Percentiles rank a stretch among this genome's conserved stretches.
phyloP scores from a whole-genome alignment of 2,113 vertebrate genomes.

The Cynopterus brachyotis region DNA sequence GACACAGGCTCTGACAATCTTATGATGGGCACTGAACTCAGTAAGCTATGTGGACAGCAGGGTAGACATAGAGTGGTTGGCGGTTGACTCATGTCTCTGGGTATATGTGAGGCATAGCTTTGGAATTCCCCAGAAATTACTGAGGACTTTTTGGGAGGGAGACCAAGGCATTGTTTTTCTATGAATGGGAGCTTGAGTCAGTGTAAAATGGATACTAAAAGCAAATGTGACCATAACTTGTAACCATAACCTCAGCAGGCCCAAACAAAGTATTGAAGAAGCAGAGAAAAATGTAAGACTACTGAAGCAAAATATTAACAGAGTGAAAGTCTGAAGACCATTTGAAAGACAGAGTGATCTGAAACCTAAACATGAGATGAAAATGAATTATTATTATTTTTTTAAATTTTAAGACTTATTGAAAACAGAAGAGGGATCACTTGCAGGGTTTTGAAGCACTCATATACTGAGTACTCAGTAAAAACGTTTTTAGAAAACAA shows the following conservation, averaged over 20 bases:
- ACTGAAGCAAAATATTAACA: constrained; percentile 4
- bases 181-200: neutral
- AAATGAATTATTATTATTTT: neutral
- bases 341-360: neutral
- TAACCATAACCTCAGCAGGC: neutral
- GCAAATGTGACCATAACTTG: neutral
- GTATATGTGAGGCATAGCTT: neutral
- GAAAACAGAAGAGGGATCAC: constrained; percentile 11
- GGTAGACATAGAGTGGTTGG: neutral
- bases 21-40: neutral
- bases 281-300: neutral
- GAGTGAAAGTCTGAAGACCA: neutral
- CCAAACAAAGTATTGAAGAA: neutral
- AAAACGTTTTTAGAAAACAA: neutral
- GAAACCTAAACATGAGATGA: neutral
- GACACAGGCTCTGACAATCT: neutral
- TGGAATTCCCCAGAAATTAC: neutral
- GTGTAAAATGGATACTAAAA: neutral
- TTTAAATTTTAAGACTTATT: neutral
- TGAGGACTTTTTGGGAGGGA: neutral
- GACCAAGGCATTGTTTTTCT: neutral
- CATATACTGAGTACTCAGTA: neutral
- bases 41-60: neutral
- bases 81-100: neutral
- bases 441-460: neutral